These are phyloP conservation scores for Myotis pilosus DNA, from an alignment of 2,797 vertebrate species.

Conservation along the genomic window DNA sequence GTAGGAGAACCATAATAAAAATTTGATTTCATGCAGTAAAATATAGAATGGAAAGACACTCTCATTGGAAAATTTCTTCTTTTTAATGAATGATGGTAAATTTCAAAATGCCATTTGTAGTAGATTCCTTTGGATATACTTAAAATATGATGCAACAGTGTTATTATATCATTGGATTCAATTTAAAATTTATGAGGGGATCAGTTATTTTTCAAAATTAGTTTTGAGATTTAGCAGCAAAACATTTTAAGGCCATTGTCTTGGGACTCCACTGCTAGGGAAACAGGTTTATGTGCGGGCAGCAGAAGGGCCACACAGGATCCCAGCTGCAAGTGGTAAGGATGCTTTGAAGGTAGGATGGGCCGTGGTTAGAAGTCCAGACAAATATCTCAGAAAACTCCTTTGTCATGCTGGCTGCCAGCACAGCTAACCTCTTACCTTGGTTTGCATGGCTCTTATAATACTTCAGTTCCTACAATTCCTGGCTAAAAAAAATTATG, in stretches of 20 bases:
- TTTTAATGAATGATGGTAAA: not conserved
- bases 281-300: not conserved
- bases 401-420: not conserved
- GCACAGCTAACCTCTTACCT: not conserved
- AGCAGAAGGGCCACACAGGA: not conserved
- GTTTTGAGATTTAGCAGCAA: not conserved
- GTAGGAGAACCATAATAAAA: not conserved
- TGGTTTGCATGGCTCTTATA: not conserved
- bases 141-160: not conserved
- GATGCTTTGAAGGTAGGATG: not conserved
- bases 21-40: not conserved
- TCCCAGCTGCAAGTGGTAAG: not conserved
- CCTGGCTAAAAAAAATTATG: not conserved
- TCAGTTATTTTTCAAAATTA: not conserved
- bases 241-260: not conserved
- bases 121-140: not conserved
- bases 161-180: not conserved
- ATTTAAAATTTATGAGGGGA: not conserved
- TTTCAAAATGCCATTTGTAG: not conserved
- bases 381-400: not conserved
- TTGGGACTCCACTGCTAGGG: not conserved
- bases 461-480: constrained; percentile 12
- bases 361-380: not conserved
- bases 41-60: not conserved
- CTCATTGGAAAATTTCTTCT: not conserved